Percentiles rank a stretch among this genome's conserved stretches.
Conservation (phyloP, 2,888 invertebrate species). For the Colostygia pectinataria region DNA sequence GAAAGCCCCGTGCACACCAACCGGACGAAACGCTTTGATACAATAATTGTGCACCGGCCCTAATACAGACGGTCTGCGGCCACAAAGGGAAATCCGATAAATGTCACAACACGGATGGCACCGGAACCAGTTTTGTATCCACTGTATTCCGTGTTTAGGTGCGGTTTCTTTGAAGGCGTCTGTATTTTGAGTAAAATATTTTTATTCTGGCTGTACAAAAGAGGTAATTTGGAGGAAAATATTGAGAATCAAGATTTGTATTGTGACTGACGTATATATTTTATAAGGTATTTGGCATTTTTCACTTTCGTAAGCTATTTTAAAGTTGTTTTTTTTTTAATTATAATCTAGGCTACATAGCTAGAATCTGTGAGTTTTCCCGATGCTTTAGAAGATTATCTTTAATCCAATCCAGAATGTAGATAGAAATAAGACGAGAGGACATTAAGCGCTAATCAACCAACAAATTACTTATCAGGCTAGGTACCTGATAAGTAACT, state of each 20-base stretch:
- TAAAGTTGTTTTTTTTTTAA: too few species aligned
- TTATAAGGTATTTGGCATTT: too few species aligned
- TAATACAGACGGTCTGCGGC: conserved; percentile 40
- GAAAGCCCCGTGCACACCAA: conserved; percentile 23
- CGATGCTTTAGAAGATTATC: too few species aligned
- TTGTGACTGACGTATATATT: too few species aligned
- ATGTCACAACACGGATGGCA: conserved; percentile 46
- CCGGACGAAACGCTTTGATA: conserved; percentile 41
- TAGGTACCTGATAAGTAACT: too few species aligned
- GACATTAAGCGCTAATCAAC: too few species aligned
- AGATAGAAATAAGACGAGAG: too few species aligned
- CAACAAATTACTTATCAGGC: too few species aligned
- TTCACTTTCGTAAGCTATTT: too few species aligned
- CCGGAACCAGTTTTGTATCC: conserved; percentile 35
- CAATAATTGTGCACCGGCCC: conserved; percentile 48
- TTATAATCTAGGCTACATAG: too few species aligned
- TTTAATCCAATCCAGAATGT: too few species aligned
- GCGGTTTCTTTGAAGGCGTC: conserved; percentile 6
- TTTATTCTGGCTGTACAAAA: background rate
- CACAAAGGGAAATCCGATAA: conserved; percentile 55
- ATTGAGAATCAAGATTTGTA: background rate
- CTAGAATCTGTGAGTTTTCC: too few species aligned
- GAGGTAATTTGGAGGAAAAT: background rate
- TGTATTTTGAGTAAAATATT: conserved; percentile 22
- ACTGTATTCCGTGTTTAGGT: conserved; percentile 10